These are phyloP conservation scores for Caenorhabditis parvicauda DNA, from an alignment of 2,888 invertebrate species.

Conservation along the genomic window DNA sequence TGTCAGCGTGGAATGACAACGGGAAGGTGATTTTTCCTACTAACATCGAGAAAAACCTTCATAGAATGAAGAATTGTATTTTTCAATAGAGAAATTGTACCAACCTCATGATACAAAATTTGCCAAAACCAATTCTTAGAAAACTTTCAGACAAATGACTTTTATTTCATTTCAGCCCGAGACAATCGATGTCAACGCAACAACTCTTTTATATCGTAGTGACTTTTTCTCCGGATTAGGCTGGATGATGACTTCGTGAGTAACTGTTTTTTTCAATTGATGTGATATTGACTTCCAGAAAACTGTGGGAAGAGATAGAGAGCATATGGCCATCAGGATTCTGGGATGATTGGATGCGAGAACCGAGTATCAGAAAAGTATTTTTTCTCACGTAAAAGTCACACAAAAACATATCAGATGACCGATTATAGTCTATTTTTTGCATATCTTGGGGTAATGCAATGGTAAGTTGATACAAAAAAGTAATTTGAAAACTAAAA, in stretches of 20 bases:
- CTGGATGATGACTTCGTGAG: constrained; percentile 79
- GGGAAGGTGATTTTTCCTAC: constrained; percentile 78
- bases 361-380: constrained; percentile 81
- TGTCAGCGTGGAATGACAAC: constrained; percentile 99
- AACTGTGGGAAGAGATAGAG: constrained; percentile 79
- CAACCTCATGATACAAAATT: too few relatives aligned
- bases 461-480: neutral
- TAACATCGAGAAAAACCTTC: too few relatives aligned
- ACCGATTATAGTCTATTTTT: too few relatives aligned
- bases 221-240: constrained; percentile 86
- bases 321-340: constrained; percentile 76
- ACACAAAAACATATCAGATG: too few relatives aligned
- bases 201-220: constrained; percentile 81
- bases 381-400: too few relatives aligned
- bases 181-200: constrained; percentile 19
- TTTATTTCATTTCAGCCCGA: constrained; percentile 11
- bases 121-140: too few relatives aligned
- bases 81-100: too few relatives aligned
- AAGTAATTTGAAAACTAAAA: too few relatives aligned
- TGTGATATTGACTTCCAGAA: constrained; percentile 4
- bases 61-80: too few relatives aligned
- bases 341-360: constrained; percentile 99
- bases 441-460: too few relatives aligned
- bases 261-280: neutral
- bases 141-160: neutral